These are phyloP conservation scores for Ibidorhyncha struthersii DNA, from an alignment of 2,113 vertebrate species.

Conservation along the genomic window DNA sequence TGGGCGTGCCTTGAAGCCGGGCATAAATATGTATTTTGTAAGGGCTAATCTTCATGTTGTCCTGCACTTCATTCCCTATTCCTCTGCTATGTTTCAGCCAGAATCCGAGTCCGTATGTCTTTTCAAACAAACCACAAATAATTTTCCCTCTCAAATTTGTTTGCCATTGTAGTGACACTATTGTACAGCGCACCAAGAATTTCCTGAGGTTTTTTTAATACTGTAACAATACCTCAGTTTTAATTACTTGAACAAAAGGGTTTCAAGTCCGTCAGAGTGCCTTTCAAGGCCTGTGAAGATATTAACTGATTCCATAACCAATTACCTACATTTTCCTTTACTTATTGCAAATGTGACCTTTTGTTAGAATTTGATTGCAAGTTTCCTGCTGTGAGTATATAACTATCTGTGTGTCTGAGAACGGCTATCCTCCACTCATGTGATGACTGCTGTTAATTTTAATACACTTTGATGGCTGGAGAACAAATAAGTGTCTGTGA, in stretches of 20 bases:
- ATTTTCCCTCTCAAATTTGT: not conserved
- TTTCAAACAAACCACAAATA: not conserved
- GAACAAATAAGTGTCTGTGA: slow-evolving; percentile 89
- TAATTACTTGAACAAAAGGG: slow-evolving; percentile 89
- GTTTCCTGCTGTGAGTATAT: slow-evolving; percentile 81
- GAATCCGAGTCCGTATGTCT: rapidly evolving
- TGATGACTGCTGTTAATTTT: slow-evolving; percentile 87
- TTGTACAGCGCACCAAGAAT: not conserved
- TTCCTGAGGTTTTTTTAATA: slow-evolving; percentile 50
- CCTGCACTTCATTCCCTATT: not conserved
- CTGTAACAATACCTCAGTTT: slow-evolving; percentile 78
- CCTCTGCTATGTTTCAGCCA: not conserved
- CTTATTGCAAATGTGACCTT: slow-evolving; percentile 99
- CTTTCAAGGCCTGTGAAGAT: slow-evolving; percentile 76
- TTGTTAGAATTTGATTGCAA: slow-evolving; percentile 89
- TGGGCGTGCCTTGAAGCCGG: not conserved
- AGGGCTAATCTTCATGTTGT: not conserved
- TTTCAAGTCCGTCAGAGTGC: slow-evolving; percentile 85
- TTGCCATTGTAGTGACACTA: not conserved
- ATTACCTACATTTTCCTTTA: slow-evolving; percentile 89
- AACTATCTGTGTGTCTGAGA: slow-evolving; percentile 68
- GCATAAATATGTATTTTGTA: not conserved
- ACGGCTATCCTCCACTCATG: slow-evolving; percentile 70
- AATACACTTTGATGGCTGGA: slow-evolving; percentile 87
- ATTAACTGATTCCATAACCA: slow-evolving; percentile 87